Percentiles rank a stretch among this genome's conserved stretches.
Conservation (phyloP, 1,140 invertebrate genomes). For the Armadillidium nasatum region DNA sequence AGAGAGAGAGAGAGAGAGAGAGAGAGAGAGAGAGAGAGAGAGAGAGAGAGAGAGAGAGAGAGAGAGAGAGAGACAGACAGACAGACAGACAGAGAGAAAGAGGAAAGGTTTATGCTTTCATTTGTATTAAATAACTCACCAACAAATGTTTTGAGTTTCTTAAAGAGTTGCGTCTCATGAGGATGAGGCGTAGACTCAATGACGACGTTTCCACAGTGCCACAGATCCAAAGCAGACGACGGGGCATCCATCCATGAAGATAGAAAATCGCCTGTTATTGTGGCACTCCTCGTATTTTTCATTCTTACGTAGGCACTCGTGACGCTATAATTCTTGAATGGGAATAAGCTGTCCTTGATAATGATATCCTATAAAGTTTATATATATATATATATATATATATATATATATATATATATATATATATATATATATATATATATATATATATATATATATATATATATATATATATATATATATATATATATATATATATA, state of each 20-base stretch:
- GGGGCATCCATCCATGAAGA: slow-evolving; percentile 22
- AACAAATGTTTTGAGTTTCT: slow-evolving; percentile 15
- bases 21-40: neutral
- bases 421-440: slow-evolving; percentile 26
- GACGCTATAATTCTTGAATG: slow-evolving; percentile 20
- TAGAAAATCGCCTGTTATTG: slow-evolving; percentile 26
- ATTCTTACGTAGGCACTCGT: slow-evolving; percentile 27
- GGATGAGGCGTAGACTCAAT: slow-evolving; percentile 18
- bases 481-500: too few species aligned
- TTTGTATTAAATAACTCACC: slow-evolving; percentile 12
- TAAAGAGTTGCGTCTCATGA: neutral
- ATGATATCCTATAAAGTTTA: slow-evolving; percentile 17
- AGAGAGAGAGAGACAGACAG: neutral
- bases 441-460: slow-evolving; percentile 29
- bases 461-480: slow-evolving; percentile 20
- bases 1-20: neutral
- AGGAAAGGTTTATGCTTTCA: neutral
- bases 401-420: slow-evolving; percentile 23
- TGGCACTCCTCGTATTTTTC: slow-evolving; percentile 19
- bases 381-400: slow-evolving; percentile 27
- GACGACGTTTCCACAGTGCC: slow-evolving; percentile 21
- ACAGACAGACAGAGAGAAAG: neutral
- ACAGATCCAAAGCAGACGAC: slow-evolving; percentile 29
- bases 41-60: neutral
- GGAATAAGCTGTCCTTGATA: slow-evolving; percentile 10